Percentiles rank a stretch among this genome's conserved stretches.
Evolutionary conservation across 2,797 vertebrate genomes (phyloP).

Genomic region (Melanogrammus aeglefinus): DNA sequence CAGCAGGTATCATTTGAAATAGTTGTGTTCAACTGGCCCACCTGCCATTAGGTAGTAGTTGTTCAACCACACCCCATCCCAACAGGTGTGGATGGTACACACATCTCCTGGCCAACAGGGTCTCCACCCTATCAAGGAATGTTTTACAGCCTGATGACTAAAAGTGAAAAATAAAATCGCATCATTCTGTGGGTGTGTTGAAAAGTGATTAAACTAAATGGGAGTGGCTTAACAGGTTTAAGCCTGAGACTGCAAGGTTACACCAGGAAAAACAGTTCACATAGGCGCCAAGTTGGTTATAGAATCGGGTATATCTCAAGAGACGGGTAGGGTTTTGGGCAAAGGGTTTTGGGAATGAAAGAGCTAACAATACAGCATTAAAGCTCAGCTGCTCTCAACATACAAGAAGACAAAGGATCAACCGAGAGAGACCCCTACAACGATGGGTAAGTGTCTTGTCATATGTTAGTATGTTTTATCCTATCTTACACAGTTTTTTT

Average conservation of each 20-base stretch:
- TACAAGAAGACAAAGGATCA: neutral
- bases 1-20: neutral
- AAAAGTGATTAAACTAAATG: neutral
- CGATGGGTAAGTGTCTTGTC: neutral
- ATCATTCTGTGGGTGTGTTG: conserved; percentile 21
- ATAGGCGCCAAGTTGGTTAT: neutral
- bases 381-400: neutral
- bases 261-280: neutral
- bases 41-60: neutral
- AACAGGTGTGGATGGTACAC: neutral
- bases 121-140: conserved; percentile 65
- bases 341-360: neutral
- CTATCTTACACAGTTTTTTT: neutral
- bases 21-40: neutral
- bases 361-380: neutral
- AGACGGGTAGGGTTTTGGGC: neutral
- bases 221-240: conserved; percentile 1
- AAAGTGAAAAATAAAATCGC: neutral
- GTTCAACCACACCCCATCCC: neutral
- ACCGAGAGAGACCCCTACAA: neutral
- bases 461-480: neutral
- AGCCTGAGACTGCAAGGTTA: neutral
- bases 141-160: conserved; percentile 36
- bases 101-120: neutral
- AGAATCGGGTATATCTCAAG: neutral